Evolutionary conservation across 2,797 vertebrate species (phyloP).

Genomic region (Dendrocincla fuliginosa): DNA sequence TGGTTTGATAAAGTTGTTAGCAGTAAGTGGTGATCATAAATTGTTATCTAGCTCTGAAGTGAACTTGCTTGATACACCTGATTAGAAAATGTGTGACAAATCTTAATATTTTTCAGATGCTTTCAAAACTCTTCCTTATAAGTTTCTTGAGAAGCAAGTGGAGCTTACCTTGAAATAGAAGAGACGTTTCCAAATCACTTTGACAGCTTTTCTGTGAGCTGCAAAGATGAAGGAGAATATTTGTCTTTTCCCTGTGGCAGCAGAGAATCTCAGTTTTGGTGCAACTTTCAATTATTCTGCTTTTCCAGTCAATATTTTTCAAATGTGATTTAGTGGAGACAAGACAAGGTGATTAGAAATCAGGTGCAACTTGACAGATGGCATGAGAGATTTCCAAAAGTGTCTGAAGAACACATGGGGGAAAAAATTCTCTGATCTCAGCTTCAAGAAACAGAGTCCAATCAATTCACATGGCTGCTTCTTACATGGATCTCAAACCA

Average conservation of each 20-base stretch:
- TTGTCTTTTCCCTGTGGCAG: background rate
- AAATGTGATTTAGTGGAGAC: background rate
- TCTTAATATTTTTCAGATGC: background rate
- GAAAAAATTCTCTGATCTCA: background rate
- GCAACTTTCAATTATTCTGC: background rate
- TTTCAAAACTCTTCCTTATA: background rate
- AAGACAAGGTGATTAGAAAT: background rate
- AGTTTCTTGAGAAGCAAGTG: background rate
- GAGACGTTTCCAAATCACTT: background rate
- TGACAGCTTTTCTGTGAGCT: background rate
- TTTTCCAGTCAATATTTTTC: background rate
- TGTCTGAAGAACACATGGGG: background rate
- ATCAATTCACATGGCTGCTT: background rate
- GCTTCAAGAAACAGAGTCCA: background rate
- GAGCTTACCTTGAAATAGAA: background rate
- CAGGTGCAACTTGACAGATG: background rate
- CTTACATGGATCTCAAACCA: accelerated
- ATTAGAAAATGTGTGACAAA: background rate
- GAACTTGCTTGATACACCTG: background rate
- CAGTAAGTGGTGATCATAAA: background rate
- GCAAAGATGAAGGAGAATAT: background rate
- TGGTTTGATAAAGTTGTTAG: background rate
- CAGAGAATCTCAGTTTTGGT: background rate
- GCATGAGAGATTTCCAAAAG: background rate
- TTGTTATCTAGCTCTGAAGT: background rate